A percentile compares a stretch with the other conserved stretches of the same genome.
Evolutionary conservation across 2,888 invertebrate genomes (phyloP).

Genomic region (Acronicta psi): DNA sequence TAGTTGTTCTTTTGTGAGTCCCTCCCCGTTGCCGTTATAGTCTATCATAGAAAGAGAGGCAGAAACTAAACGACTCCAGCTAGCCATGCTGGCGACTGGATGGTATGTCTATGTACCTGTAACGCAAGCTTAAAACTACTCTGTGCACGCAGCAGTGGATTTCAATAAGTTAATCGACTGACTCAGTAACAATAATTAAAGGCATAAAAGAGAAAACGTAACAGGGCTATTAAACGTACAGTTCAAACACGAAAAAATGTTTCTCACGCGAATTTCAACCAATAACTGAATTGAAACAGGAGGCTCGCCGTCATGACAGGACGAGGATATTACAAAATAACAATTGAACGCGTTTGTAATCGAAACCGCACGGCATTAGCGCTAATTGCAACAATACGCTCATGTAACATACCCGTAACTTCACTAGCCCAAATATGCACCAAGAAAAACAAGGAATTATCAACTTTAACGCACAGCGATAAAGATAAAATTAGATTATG

Average conservation of each 20-base stretch:
- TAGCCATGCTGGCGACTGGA: no score
- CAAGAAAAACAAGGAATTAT: conserved; percentile 16
- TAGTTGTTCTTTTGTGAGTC: no score
- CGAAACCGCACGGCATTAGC: conserved; percentile 64
- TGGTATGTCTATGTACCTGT: no score
- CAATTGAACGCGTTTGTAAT: conserved; percentile 68
- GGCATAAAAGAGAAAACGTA: conserved; percentile 21
- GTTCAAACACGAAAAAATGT: conserved; percentile 10
- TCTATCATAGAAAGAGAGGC: no score
- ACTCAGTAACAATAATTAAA: no score
- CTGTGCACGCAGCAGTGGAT: no score
- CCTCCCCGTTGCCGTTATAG: no score
- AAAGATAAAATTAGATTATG: conserved; percentile 39
- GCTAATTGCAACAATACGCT: conserved; percentile 65
- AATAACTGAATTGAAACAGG: conserved; percentile 24
- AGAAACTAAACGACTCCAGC: no score
- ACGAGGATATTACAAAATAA: conserved; percentile 74
- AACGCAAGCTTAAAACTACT: no score
- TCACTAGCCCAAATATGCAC: conserved; percentile 41
- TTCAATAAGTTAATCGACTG: no score
- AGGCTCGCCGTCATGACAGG: conserved; percentile 39
- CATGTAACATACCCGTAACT: conserved; percentile 64
- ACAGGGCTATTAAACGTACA: conserved; percentile 10
- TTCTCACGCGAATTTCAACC: conserved; percentile 20
- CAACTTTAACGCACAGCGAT: conserved; percentile 25